Percentiles rank a stretch among this genome's conserved stretches.
These are phyloP conservation scores for Brevimyrus niger DNA, from an alignment of 2,113 vertebrate species.

Conservation along the genomic window DNA sequence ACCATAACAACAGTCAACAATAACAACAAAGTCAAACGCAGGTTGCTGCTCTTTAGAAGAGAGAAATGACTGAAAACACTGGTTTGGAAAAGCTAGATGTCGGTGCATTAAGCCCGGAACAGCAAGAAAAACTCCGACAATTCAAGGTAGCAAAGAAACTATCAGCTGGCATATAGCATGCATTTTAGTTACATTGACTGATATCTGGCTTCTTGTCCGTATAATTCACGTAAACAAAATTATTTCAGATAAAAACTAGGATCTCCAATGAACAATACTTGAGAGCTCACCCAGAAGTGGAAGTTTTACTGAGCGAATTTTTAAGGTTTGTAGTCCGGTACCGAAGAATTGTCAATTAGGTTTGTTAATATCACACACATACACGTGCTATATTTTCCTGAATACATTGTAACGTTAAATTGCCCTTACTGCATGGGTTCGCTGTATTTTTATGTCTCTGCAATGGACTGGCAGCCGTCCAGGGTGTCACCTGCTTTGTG, in stretches of 20 bases:
- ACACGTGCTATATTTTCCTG: background rate
- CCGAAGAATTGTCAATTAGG: background rate
- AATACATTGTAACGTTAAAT: background rate
- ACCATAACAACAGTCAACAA: constrained; percentile 1
- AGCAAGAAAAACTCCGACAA: constrained; percentile 35
- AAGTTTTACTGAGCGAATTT: constrained; percentile 63
- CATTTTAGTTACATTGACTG: background rate
- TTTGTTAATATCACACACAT: background rate
- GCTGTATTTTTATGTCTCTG: background rate
- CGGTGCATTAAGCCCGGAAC: constrained; percentile 33
- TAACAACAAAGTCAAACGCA: background rate
- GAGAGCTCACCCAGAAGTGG: constrained; percentile 65
- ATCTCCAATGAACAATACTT: constrained; percentile 72
- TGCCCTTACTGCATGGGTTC: no score
- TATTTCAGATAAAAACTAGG: constrained; percentile 64
- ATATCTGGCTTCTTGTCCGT: background rate
- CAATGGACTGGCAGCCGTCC: background rate
- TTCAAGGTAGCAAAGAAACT: constrained; percentile 38
- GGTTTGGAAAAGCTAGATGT: constrained; percentile 26
- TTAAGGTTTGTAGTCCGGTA: constrained; percentile 54
- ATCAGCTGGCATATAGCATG: background rate
- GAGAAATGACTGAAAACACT: constrained; percentile 29
- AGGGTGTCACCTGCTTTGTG: background rate
- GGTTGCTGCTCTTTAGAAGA: background rate
- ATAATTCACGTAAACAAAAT: background rate